Conservation (phyloP, 2,113 vertebrate genomes). For the Halcyon malimbica region DNA sequence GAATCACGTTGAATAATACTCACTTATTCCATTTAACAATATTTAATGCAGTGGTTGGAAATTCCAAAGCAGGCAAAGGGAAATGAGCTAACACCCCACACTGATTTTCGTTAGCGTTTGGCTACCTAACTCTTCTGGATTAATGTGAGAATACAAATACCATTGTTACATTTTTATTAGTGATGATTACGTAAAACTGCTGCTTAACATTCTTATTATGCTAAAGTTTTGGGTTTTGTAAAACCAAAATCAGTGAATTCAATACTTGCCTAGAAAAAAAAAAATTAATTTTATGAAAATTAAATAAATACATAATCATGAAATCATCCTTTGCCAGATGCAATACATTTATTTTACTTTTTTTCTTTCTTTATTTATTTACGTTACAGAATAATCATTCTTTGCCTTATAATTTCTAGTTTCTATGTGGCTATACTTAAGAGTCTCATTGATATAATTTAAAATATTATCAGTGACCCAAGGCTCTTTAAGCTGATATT, state of each 20-base stretch:
- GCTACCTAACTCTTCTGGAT: background rate
- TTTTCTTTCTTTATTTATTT: background rate
- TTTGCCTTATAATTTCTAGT: background rate
- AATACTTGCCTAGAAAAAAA: background rate
- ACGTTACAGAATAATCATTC: background rate
- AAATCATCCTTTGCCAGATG: background rate
- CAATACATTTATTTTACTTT: background rate
- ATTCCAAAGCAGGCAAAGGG: background rate
- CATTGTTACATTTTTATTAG: background rate
- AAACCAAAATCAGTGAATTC: background rate
- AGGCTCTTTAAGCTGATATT: background rate
- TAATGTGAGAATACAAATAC: background rate
- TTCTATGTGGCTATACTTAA: background rate
- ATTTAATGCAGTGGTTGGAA: slow-evolving; percentile 19
- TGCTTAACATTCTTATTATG: background rate
- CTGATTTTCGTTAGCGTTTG: background rate
- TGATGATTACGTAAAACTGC: background rate
- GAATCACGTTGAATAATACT: slow-evolving; percentile 18
- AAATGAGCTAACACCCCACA: background rate
- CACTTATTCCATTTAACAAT: slow-evolving; percentile 9
- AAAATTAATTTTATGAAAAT: background rate
- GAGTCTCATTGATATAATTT: background rate
- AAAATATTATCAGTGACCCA: background rate
- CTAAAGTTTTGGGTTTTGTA: background rate
- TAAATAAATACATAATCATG: background rate